Evolutionary conservation across 2,113 vertebrate species (phyloP).

Genomic region (Nycticryphes semicollaris): DNA sequence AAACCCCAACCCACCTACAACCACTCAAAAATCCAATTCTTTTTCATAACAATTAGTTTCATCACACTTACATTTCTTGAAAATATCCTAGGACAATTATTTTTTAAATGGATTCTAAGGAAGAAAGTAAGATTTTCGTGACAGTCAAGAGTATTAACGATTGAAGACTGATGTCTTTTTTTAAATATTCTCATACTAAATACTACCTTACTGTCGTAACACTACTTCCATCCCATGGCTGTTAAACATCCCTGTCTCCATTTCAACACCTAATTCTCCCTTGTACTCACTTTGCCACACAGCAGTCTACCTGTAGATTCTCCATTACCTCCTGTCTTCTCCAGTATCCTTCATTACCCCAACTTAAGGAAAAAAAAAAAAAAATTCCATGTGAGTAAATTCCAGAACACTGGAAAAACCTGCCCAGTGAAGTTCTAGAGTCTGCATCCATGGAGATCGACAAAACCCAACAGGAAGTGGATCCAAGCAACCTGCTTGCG

Average conservation of each 20-base stretch:
- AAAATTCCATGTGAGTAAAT: background rate
- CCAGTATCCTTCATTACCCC: background rate
- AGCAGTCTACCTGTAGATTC: background rate
- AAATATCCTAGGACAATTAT: background rate
- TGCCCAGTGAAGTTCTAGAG: background rate
- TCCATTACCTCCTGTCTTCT: background rate
- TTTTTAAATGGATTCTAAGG: background rate
- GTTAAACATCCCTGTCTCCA: background rate
- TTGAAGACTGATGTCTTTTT: background rate
- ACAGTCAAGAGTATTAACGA: background rate
- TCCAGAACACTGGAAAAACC: background rate
- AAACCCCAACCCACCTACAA: background rate
- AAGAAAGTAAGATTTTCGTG: background rate
- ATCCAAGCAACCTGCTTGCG: background rate
- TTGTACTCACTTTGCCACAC: background rate
- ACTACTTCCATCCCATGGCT: background rate
- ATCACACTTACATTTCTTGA: background rate
- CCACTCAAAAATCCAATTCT: background rate
- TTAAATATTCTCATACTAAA: background rate
- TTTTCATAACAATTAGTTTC: background rate
- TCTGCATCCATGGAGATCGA: background rate
- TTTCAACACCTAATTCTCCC: background rate
- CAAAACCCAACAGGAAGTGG: background rate
- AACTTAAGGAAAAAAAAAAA: background rate
- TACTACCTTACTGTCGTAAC: background rate